Conservation (phyloP, 1,140 invertebrate genomes). For the Manduca sexta region DNA sequence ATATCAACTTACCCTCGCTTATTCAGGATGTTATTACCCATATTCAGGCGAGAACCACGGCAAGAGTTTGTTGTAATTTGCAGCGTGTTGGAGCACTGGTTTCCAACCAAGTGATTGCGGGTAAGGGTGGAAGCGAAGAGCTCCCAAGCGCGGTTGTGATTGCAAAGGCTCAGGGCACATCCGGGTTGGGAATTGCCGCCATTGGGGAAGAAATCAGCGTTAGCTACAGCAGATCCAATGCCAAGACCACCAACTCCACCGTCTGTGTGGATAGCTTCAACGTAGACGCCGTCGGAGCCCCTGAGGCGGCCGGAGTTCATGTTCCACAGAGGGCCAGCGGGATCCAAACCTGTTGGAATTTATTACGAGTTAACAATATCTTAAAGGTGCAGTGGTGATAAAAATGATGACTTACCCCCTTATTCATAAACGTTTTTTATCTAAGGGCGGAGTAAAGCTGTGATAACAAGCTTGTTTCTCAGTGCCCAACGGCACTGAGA, state of each 20-base stretch:
- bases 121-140: slow-evolving; percentile 71
- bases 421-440: no score
- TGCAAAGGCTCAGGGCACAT: slow-evolving; percentile 71
- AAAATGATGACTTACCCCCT: no score
- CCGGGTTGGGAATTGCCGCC: slow-evolving; percentile 76
- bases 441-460: no score
- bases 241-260: slow-evolving; percentile 75
- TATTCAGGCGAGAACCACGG: slow-evolving; percentile 18
- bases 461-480: no score
- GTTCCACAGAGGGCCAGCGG: slow-evolving; percentile 78
- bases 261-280: slow-evolving; percentile 84
- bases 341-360: slow-evolving; percentile 77
- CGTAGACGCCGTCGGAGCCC: slow-evolving; percentile 74
- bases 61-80: slow-evolving; percentile 33
- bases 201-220: slow-evolving; percentile 87
- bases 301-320: slow-evolving; percentile 65
- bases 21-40: slow-evolving; percentile 37
- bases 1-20: slow-evolving; percentile 34
- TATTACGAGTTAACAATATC: no score
- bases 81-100: slow-evolving; percentile 16
- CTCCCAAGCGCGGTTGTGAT: slow-evolving; percentile 75
- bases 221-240: slow-evolving; percentile 68
- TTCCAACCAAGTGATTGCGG: slow-evolving; percentile 32
- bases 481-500: no score
- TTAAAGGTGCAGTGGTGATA: no score